These are phyloP conservation scores for Cyprinodon brontotheroides DNA, from an alignment of 2,113 vertebrate genomes.

Conservation along the genomic window DNA sequence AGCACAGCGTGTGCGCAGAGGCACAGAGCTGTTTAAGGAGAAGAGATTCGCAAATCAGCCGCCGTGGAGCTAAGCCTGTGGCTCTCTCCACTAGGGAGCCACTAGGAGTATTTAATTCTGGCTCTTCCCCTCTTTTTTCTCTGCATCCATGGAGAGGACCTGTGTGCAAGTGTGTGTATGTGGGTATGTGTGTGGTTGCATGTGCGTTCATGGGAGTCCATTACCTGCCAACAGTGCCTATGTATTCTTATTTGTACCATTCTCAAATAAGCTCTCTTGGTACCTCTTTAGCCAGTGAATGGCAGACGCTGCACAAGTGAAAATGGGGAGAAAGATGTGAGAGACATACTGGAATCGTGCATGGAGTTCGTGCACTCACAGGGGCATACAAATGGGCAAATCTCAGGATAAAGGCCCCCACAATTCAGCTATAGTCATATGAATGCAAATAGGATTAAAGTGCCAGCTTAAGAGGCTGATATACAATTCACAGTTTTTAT, in stretches of 20 bases:
- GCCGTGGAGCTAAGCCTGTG: conserved; percentile 78
- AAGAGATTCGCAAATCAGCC: conserved; percentile 80
- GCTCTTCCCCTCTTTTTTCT: conserved; percentile 32
- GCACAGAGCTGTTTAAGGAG: conserved; percentile 82
- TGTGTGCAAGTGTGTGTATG: conserved; percentile 20
- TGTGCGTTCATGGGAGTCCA: conserved; percentile 64
- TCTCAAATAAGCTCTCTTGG: conserved; percentile 84
- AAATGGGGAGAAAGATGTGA: conserved; percentile 88
- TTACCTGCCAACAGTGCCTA: conserved; percentile 74
- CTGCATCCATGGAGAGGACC: conserved; percentile 48
- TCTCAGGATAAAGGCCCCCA: conserved; percentile 87
- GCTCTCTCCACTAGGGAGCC: conserved; percentile 81
- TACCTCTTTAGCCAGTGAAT: conserved; percentile 83
- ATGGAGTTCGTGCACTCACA: conserved; percentile 85
- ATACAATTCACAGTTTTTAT: conserved; percentile 88
- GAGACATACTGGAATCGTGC: conserved; percentile 89
- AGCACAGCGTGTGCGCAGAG: conserved; percentile 73
- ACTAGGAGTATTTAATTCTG: conserved; percentile 90
- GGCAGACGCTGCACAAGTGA: conserved; percentile 83
- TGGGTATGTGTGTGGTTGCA: conserved; percentile 7
- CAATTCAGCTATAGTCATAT: conserved; percentile 85
- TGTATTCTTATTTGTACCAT: conserved; percentile 91
- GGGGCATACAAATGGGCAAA: conserved; percentile 91
- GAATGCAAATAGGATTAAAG: conserved; percentile 97
- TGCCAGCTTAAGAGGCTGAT: conserved; percentile 86